phyloP scores from a whole-genome alignment of 2,113 vertebrate species.

The Cardinalis cardinalis region DNA sequence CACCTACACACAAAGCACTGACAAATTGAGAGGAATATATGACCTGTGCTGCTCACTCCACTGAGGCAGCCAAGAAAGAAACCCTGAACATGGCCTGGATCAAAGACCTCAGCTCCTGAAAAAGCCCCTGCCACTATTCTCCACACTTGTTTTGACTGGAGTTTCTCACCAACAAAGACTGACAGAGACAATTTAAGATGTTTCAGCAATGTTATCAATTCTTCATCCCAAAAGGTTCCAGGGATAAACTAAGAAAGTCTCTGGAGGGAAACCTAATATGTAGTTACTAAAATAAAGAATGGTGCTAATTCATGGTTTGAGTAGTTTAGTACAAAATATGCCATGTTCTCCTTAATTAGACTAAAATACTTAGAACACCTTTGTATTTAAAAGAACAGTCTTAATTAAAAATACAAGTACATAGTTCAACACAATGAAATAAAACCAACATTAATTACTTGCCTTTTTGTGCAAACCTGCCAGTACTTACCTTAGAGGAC shows the following conservation, averaged over 20 bases:
- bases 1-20: neutral
- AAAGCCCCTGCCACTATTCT: neutral
- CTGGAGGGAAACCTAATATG: neutral
- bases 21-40: neutral
- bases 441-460: neutral
- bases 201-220: neutral
- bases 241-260: neutral
- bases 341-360: neutral
- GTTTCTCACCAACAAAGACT: neutral
- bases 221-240: neutral
- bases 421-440: neutral
- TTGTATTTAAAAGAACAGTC: neutral
- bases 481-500: neutral
- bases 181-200: neutral
- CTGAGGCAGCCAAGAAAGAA: neutral
- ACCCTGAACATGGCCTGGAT: fast-evolving
- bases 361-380: neutral
- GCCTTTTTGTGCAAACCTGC: neutral
- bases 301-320: neutral
- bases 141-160: neutral
- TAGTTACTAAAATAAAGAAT: neutral
- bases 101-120: neutral
- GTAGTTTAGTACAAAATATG: neutral
- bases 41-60: neutral
- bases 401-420: neutral